These are phyloP conservation scores for Coranthus polyacanthus DNA, from an alignment of 2,797 vertebrate species.

Conservation along the genomic window DNA sequence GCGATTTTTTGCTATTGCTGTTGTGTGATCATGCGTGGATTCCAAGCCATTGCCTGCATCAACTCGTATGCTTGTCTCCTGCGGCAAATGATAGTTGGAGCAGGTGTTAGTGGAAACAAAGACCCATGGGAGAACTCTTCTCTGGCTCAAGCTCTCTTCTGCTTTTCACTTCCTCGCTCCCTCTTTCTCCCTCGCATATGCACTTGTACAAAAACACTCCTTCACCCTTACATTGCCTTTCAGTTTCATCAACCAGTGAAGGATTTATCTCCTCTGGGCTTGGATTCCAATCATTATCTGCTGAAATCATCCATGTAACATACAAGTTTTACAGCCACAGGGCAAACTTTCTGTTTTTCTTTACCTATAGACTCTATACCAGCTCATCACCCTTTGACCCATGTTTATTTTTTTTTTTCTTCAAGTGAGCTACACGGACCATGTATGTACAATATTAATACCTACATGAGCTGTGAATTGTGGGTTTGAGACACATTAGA, in stretches of 20 bases:
- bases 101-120: constrained; percentile 78
- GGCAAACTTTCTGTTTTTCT: constrained; percentile 33
- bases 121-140: constrained; percentile 53
- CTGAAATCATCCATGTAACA: constrained; percentile 65
- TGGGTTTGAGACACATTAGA: not conserved
- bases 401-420: not conserved
- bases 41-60: constrained; percentile 69
- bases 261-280: constrained; percentile 62
- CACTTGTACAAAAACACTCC: constrained; percentile 26
- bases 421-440: too few species aligned
- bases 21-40: constrained; percentile 35
- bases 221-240: constrained; percentile 37
- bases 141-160: constrained; percentile 20
- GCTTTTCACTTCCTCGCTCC: constrained; percentile 30
- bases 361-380: constrained; percentile 20
- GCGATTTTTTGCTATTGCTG: not conserved
- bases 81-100: constrained; percentile 58
- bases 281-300: constrained; percentile 69
- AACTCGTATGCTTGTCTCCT: constrained; percentile 74
- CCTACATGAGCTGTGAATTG: too few species aligned
- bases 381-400: constrained; percentile 8
- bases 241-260: constrained; percentile 53
- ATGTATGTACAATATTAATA: too few species aligned
- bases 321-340: constrained; percentile 35
- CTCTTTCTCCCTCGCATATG: constrained; percentile 13